Conservation (phyloP, 2,113 vertebrate species). For the Ceyx cyanopectus region DNA sequence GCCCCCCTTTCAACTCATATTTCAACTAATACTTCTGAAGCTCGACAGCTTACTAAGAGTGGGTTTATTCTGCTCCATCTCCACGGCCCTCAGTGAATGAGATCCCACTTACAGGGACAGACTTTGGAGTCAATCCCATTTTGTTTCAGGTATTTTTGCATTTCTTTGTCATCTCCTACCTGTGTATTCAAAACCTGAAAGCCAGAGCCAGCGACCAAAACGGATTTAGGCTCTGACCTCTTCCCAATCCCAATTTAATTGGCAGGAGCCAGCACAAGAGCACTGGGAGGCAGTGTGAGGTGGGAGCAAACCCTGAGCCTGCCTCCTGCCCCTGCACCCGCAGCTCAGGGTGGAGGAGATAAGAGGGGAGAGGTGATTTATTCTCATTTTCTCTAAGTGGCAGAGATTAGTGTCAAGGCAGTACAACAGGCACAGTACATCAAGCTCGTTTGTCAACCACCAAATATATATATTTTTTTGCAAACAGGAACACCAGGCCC, state of each 20-base stretch:
- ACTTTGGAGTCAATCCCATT: constrained; percentile 9
- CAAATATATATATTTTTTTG: constrained; percentile 50
- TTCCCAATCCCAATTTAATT: neutral
- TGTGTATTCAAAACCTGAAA: neutral
- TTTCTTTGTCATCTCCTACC: neutral
- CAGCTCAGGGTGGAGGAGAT: constrained; percentile 15
- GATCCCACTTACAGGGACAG: neutral
- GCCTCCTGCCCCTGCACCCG: neutral
- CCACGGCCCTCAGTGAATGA: neutral
- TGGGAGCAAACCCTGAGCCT: neutral
- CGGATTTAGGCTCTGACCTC: neutral
- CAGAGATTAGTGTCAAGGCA: constrained; percentile 71
- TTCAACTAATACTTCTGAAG: constrained; percentile 5
- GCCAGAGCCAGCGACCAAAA: neutral
- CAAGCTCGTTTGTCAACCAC: constrained; percentile 74
- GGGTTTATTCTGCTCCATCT: neutral
- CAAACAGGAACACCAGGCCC: constrained; percentile 65
- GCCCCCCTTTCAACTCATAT: neutral
- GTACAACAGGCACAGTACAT: constrained; percentile 61
- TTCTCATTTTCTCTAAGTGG: constrained; percentile 69
- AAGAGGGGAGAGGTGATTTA: constrained; percentile 63
- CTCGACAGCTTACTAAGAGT: neutral
- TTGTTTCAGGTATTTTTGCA: neutral
- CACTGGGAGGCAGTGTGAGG: neutral
- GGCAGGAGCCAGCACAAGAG: neutral